Evolutionary conservation across 2,888 invertebrate genomes (phyloP), one percentile per base, ranked within the genome.

Genomic region (Acronicta alni): DNA sequence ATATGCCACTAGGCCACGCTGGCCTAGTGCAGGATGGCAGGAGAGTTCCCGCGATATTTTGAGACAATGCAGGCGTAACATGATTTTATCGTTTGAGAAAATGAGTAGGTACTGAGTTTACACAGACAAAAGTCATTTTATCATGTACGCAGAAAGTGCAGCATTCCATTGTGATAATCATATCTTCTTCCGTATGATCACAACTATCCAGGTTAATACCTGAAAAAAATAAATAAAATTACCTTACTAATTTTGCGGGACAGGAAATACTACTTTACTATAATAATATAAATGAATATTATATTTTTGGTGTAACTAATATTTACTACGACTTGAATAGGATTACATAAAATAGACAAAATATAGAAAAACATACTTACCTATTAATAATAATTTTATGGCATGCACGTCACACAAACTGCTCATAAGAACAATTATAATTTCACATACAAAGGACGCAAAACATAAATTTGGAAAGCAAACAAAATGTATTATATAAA

Each of bases 301-400:
- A 38, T 12, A 7, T 38, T 23, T 37, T 35, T 44, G 18, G 6
- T 45, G n/a, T 30, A 9, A 37, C 37, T 15, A 17, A 45, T 12
- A 45, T 26, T 35, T 18, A 26, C 32, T 43, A 52, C 10, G 18
- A 42, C 5, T 7, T 16, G 15, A 18, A 48, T 15, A 30, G 14
- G 9, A 32, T 0, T 46, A 48, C 16, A 38, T 48, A 39, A 48
- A 44, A 55, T 9, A 23, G 66, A 58, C 41, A 52, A 57, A 58
- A 8, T 32, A 42, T 49, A 17, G 5, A 46, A 66, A 46, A 54
- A 42, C 3, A 54, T 66, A 66, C 65, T 66, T 54, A 66, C 65
- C n/a, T n/a, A n/a, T 48, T 32, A 59, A 3, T 15, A 12, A 9
- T 39, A 65, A 41, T 5, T 35, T 8, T 42, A 42, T 45, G 41